phyloP scores from a whole-genome alignment of 2,797 vertebrate species.

The Cynopterus sphinx region DNA sequence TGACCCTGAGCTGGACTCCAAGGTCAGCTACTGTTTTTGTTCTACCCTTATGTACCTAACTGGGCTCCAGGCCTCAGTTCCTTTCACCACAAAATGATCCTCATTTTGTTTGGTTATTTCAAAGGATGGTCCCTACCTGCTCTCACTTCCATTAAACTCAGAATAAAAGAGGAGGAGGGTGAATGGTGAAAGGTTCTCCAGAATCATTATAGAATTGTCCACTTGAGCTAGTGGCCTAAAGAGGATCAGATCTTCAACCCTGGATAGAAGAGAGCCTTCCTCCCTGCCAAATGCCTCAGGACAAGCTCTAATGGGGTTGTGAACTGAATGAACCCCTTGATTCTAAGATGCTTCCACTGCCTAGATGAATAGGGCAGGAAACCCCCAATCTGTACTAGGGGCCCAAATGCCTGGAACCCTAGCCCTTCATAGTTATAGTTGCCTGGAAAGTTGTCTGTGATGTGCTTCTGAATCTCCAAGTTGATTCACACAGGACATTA shows the following conservation, averaged over 20 bases:
- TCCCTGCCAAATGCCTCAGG: background rate
- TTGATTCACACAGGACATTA: conserved; percentile 60
- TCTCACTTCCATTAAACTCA: background rate
- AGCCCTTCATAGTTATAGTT: background rate
- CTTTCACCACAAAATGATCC: conserved; percentile 11
- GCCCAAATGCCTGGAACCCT: background rate
- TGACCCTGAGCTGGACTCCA: background rate
- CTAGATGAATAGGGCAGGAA: background rate
- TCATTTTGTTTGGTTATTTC: background rate
- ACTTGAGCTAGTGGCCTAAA: background rate
- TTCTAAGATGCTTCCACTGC: background rate
- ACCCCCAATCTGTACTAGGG: background rate
- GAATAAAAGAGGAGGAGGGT: background rate
- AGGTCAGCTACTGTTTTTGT: background rate
- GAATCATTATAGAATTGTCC: background rate
- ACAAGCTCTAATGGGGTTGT: background rate
- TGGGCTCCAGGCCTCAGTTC: background rate
- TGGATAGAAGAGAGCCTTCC: background rate
- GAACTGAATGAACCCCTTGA: background rate
- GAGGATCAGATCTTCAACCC: background rate
- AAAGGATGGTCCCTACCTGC: background rate
- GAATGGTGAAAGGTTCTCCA: background rate
- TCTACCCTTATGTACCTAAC: background rate
- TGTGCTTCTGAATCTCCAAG: conserved; percentile 53
- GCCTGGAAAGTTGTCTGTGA: conserved; percentile 47